Evolutionary conservation across 2,888 invertebrate species (phyloP).

Genomic region (Eretmocerus hayati): DNA sequence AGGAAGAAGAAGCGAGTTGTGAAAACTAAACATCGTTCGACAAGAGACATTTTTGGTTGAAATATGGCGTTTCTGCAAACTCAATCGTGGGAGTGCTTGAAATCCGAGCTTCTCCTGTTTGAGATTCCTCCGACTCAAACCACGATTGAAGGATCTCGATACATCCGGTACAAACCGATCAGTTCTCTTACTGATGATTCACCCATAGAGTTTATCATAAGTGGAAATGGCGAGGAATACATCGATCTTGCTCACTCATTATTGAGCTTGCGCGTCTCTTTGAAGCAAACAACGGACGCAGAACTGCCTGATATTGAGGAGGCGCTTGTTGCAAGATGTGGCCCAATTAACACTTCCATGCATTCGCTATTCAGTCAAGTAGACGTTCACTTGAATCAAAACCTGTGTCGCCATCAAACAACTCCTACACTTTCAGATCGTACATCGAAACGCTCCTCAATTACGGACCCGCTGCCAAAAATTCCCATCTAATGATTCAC

Average conservation of each 20-base stretch:
- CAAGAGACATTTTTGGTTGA: slow-evolving; percentile 1
- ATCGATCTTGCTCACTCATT: slow-evolving; percentile 26
- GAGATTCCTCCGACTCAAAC: slow-evolving; percentile 27
- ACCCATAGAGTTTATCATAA: slow-evolving; percentile 28
- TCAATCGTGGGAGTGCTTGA: neutral
- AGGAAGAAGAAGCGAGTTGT: neutral
- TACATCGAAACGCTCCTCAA: slow-evolving; percentile 28
- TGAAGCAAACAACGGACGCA: neutral
- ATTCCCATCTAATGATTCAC: slow-evolving; percentile 25
- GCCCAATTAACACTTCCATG: slow-evolving; percentile 26
- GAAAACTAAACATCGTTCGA: neutral
- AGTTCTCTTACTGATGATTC: slow-evolving; percentile 26
- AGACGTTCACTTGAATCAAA: slow-evolving; percentile 28
- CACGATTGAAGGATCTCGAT: slow-evolving; percentile 24
- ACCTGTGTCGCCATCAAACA: slow-evolving; percentile 27
- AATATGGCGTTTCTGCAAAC: neutral
- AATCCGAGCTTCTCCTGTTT: neutral
- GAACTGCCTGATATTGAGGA: too few relatives aligned
- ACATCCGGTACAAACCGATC: slow-evolving; percentile 28
- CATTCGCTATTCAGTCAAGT: slow-evolving; percentile 28
- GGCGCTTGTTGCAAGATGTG: slow-evolving; percentile 15
- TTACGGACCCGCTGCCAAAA: slow-evolving; percentile 23
- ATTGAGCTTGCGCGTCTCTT: slow-evolving; percentile 22
- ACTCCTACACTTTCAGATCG: slow-evolving; percentile 27
- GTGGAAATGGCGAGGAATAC: slow-evolving; percentile 27